Percentiles rank a stretch among this genome's conserved stretches.
phyloP scores from a whole-genome alignment of 2,113 vertebrate species.

The Cercopithecus mona region DNA sequence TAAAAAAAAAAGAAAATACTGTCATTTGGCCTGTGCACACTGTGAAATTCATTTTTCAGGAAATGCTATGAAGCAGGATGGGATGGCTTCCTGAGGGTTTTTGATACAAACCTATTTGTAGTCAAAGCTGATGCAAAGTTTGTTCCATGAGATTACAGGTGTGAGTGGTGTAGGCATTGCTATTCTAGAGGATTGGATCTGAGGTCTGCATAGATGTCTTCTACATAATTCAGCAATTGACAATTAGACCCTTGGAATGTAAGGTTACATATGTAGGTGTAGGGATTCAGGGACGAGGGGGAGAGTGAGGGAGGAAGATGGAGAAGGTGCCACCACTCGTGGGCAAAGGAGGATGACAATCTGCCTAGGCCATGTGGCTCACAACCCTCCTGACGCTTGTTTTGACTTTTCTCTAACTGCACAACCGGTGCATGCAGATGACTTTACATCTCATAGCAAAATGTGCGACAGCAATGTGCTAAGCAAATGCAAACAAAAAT shows the following conservation, averaged over 20 bases:
- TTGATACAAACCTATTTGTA: neutral
- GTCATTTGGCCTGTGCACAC: neutral
- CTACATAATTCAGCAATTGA: neutral
- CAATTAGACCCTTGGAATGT: neutral
- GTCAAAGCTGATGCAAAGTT: neutral
- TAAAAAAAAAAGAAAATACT: neutral
- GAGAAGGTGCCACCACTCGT: neutral
- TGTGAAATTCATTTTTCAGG: neutral
- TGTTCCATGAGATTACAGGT: neutral
- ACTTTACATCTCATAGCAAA: conserved; percentile 79
- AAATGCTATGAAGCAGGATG: neutral
- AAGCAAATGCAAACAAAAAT: conserved; percentile 83
- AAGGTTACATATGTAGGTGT: neutral
- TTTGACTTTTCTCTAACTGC: conserved; percentile 74
- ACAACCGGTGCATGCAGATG: conserved; percentile 76
- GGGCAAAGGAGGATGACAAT: conserved; percentile 62
- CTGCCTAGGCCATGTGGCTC: conserved; percentile 75
- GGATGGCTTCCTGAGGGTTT: neutral
- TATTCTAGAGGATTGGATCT: neutral
- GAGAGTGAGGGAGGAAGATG: neutral
- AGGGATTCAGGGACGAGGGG: neutral
- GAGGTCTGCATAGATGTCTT: neutral
- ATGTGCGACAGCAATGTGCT: conserved; percentile 77
- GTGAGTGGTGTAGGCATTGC: neutral
- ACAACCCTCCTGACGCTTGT: conserved; percentile 72